These are phyloP conservation scores for Halcyon chelicuti DNA, from an alignment of 2,797 vertebrate species.

Conservation along the genomic window DNA sequence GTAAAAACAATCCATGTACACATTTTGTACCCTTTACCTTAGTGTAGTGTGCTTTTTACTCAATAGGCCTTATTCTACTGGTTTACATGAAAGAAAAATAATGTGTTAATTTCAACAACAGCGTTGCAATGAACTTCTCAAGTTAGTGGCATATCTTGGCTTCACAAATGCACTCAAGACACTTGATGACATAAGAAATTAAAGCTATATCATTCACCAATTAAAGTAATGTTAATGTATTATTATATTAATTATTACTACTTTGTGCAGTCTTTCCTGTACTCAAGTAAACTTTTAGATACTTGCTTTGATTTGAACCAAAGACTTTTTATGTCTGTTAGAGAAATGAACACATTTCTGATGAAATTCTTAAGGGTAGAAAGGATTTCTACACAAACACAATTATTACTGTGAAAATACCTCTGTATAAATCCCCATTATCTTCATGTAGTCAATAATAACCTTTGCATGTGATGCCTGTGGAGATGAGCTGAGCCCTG, in stretches of 20 bases:
- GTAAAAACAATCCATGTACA: background rate
- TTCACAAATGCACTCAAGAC: background rate
- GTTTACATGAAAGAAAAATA: background rate
- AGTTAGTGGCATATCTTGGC: background rate
- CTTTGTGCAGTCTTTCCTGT: background rate
- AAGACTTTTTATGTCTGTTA: background rate
- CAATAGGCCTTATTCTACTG: background rate
- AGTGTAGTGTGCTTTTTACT: background rate
- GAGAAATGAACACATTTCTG: background rate
- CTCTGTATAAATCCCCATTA: background rate
- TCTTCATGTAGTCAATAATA: background rate
- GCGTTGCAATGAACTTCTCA: background rate
- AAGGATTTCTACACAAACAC: background rate
- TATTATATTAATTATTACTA: background rate
- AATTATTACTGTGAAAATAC: background rate
- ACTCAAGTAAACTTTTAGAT: background rate
- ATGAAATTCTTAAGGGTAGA: background rate
- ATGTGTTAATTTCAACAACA: background rate
- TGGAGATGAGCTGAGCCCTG: background rate
- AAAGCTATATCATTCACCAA: background rate
- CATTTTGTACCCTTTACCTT: rapidly evolving
- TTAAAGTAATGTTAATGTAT: background rate
- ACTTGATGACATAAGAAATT: background rate
- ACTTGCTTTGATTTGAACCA: background rate
- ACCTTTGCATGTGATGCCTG: background rate